Evolutionary conservation across 2,113 vertebrate genomes (phyloP).

Genomic region (Crotalus viridis): DNA sequence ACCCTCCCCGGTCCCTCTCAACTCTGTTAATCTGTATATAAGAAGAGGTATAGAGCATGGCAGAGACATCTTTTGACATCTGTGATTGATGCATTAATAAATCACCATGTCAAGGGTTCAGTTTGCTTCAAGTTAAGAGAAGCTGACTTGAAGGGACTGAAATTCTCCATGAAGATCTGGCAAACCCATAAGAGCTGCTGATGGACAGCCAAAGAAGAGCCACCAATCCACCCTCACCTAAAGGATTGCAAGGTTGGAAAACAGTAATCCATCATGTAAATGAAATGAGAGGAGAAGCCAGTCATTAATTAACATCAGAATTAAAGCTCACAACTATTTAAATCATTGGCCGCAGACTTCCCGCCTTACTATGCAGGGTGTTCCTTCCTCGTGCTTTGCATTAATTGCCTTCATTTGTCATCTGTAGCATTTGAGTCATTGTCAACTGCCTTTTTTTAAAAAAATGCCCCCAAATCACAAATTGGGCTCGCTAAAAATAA

Average conservation of each 20-base stretch:
- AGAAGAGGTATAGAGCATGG: not conserved
- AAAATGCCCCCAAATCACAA: constrained; percentile 66
- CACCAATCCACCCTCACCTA: not conserved
- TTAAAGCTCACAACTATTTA: constrained; percentile 73
- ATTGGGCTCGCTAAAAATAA: constrained; percentile 71
- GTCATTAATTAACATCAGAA: constrained; percentile 68
- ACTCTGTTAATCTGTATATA: not conserved
- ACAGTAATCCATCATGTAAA: constrained; percentile 53
- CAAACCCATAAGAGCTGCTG: not conserved
- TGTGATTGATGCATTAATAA: constrained; percentile 26
- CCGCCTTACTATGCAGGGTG: constrained; percentile 56
- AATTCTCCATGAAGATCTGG: constrained; percentile 23
- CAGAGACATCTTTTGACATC: constrained; percentile 10
- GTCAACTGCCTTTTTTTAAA: constrained; percentile 74
- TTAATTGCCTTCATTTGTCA: constrained; percentile 95
- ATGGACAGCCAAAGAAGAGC: constrained; percentile 14
- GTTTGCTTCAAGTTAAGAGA: not conserved
- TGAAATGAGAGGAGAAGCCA: constrained; percentile 59
- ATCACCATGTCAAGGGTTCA: constrained; percentile 12
- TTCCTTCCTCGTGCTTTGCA: constrained; percentile 70
- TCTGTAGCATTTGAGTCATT: constrained; percentile 85
- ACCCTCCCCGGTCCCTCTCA: not conserved
- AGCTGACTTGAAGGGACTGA: not conserved
- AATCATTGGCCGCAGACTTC: constrained; percentile 54
- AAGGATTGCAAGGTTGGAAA: constrained; percentile 31